Conservation (phyloP, 2,113 vertebrate genomes). For the Helogale parvula region DNA sequence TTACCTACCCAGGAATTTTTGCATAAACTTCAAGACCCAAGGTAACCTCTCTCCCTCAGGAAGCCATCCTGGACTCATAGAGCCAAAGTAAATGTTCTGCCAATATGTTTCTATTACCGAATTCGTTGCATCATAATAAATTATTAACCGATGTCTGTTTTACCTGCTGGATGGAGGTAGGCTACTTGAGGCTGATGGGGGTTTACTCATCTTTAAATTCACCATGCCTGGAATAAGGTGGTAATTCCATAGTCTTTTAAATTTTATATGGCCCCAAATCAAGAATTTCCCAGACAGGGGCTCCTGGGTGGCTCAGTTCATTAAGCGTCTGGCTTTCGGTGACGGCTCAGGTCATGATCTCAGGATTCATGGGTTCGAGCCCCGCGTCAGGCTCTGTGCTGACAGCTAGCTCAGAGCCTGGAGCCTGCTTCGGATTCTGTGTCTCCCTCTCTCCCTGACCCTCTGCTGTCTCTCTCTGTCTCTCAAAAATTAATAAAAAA, state of each 20-base stretch:
- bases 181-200: not conserved
- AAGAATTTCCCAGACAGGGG: not conserved
- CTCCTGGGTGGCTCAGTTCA: too few species aligned
- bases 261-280: not conserved
- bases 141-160: not conserved
- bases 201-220: not conserved
- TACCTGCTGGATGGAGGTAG: not conserved
- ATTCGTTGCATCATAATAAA: not conserved
- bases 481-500: too few species aligned
- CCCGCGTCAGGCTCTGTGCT: too few species aligned
- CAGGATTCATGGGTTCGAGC: too few species aligned
- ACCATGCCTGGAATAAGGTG: not conserved
- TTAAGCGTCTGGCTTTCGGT: too few species aligned
- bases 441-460: too few species aligned
- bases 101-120: not conserved
- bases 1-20: not conserved
- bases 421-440: too few species aligned
- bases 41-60: not conserved
- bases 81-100: not conserved
- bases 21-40: not conserved
- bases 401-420: too few species aligned
- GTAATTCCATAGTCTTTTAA: not conserved
- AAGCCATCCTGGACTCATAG: not conserved
- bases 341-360: too few species aligned
- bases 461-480: too few species aligned